Conservation (phyloP, 2,888 invertebrate species). For the Amblyjoppa proteus region DNA sequence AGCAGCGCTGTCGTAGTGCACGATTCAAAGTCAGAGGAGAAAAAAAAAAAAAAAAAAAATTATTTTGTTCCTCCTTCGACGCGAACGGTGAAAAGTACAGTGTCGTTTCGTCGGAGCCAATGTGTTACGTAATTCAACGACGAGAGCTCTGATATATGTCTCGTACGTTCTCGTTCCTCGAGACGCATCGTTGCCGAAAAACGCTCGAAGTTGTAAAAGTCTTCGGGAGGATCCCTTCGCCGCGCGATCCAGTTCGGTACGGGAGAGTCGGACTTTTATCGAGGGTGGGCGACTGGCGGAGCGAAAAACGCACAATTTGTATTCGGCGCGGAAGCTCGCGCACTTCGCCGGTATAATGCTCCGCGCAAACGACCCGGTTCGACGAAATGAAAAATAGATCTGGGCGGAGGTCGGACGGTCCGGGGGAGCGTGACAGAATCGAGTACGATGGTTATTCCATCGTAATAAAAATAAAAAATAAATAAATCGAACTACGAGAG, state of each 20-base stretch:
- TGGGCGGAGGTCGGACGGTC: background rate
- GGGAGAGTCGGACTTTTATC: constrained; percentile 12
- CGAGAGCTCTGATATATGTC: constrained; percentile 10
- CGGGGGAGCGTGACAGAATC: background rate
- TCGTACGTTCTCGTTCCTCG: constrained; percentile 31
- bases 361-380: constrained; percentile 17
- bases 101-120: constrained; percentile 13
- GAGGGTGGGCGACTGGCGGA: background rate
- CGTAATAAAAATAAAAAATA: background rate
- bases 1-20: background rate
- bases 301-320: constrained; percentile 40
- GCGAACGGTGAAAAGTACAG: background rate
- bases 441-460: background rate
- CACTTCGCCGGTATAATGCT: constrained; percentile 18
- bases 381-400: constrained; percentile 44
- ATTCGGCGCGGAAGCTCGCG: constrained; percentile 17
- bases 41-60: background rate
- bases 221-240: constrained; percentile 17
- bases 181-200: background rate
- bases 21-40: background rate
- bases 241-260: background rate
- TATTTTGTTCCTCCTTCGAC: background rate
- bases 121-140: constrained; percentile 5
- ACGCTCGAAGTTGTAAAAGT: constrained; percentile 11
- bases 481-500: background rate